Evolutionary conservation across 1,140 invertebrate species (phyloP), one percentile per base, ranked within the genome.

Genomic region (Drosophila asahinai): DNA sequence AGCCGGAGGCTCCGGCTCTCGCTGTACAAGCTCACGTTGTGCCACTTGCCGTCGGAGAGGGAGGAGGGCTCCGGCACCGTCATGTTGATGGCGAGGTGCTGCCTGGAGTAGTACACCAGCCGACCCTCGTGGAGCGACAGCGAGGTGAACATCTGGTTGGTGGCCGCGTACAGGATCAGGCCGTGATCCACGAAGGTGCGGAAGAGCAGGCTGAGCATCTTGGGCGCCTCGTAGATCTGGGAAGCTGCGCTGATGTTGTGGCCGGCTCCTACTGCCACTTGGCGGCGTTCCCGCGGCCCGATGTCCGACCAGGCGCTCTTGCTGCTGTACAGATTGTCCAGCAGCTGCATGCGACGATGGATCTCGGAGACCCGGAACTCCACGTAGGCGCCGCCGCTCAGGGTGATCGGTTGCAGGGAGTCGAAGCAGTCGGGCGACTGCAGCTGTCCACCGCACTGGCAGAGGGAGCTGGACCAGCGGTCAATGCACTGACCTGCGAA

Each of bases 91-190:
- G 95, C 93, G 11, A 95, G 94, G 30, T 96, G 96, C 71, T 97
- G 94, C 81, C 96, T 95, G 4, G 97, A 98, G 2, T 95, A 95
- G 83, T 97, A 97, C 11, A 95, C 94, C 9, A 98, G 93, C 68
- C 95, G 95, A 4, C 97, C 97, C 49, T 95, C 94, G 30, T 93
- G 92, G 82, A 98, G 94, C 94, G 97, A 96, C 54, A 98, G 93
- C 3, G 97, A 94, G 15, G 97, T 98, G 86, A 95, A 98, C 93
- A 98, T 97, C 89, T 97, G 97, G 83, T 98, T 97, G 5, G 96
- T 97, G 0, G 96, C 97, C 1, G 96, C 95, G 86, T 97, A 97
- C 61, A 98, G 94, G 3, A 99, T 91, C 12, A 98, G 93, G 9
- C 97, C 98, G 86, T 97, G 94, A 40, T 94, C 93, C 86, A 95